Percentiles rank a stretch among this genome's conserved stretches.
These are phyloP conservation scores for Galeopterus variegatus DNA, from an alignment of 2,113 vertebrate genomes.

Conservation along the genomic window DNA sequence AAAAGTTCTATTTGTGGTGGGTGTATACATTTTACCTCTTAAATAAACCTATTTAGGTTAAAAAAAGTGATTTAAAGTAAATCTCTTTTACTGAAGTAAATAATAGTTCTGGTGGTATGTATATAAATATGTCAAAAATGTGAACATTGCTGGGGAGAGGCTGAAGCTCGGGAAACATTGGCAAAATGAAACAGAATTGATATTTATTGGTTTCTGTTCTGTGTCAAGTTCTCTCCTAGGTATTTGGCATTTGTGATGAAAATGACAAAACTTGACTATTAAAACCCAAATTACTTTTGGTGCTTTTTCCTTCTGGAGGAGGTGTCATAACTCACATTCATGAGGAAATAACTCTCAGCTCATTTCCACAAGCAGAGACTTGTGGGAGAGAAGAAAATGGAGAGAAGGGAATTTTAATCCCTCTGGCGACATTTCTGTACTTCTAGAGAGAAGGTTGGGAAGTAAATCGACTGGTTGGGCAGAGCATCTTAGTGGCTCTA, in stretches of 20 bases:
- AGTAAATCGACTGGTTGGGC: neutral
- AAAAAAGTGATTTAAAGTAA: slow-evolving; percentile 24
- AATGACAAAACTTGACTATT: neutral
- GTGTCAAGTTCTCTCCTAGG: neutral
- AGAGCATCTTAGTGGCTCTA: neutral
- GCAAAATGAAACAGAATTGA: neutral
- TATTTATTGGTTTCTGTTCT: neutral
- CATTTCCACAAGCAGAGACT: neutral
- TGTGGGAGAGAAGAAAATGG: neutral
- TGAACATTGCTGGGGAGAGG: neutral
- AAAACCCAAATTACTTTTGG: neutral
- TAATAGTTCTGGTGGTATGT: neutral
- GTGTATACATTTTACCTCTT: neutral
- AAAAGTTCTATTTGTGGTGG: slow-evolving; percentile 19
- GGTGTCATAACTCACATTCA: neutral
- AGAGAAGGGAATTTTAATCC: neutral
- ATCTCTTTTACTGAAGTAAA: neutral
- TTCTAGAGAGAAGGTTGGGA: neutral
- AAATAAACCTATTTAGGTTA: slow-evolving; percentile 33
- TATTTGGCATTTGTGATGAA: neutral
- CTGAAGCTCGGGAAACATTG: neutral
- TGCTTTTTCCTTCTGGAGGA: neutral
- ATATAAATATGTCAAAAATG: neutral
- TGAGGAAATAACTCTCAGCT: neutral
- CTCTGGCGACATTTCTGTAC: neutral